These are phyloP conservation scores for Caranx ignobilis DNA, from an alignment of 2,113 vertebrate species.

Conservation along the genomic window DNA sequence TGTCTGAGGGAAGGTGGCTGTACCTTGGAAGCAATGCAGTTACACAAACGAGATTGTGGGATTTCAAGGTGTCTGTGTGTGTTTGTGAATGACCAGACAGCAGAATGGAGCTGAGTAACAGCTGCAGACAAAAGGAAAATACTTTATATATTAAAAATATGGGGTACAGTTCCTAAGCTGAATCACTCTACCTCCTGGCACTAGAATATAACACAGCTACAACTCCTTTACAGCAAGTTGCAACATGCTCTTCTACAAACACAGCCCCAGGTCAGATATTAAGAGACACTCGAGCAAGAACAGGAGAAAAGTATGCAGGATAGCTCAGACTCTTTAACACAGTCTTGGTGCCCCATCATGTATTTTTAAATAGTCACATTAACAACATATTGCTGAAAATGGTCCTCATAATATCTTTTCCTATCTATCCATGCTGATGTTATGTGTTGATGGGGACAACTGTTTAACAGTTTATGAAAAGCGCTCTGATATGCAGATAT, in stretches of 20 bases:
- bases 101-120: slow-evolving; percentile 1
- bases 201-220: slow-evolving; percentile 22
- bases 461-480: too few relatives aligned
- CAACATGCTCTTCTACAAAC: slow-evolving; percentile 35
- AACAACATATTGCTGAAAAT: too few relatives aligned
- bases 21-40: neutral
- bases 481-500: too few relatives aligned
- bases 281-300: neutral
- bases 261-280: slow-evolving; percentile 50
- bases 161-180: neutral
- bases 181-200: slow-evolving; percentile 34
- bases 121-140: slow-evolving; percentile 15
- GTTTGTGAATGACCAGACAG: neutral
- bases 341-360: too few relatives aligned
- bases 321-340: too few relatives aligned
- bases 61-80: neutral
- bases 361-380: too few relatives aligned
- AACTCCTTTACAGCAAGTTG: slow-evolving; percentile 18
- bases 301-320: too few relatives aligned
- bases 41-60: neutral
- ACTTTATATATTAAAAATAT: neutral
- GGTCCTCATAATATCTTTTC: too few relatives aligned
- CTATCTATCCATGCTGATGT: too few relatives aligned
- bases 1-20: slow-evolving; percentile 4
- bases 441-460: too few relatives aligned